phyloP scores from a whole-genome alignment of 1,140 invertebrate species.

The Goniozus legneri region DNA sequence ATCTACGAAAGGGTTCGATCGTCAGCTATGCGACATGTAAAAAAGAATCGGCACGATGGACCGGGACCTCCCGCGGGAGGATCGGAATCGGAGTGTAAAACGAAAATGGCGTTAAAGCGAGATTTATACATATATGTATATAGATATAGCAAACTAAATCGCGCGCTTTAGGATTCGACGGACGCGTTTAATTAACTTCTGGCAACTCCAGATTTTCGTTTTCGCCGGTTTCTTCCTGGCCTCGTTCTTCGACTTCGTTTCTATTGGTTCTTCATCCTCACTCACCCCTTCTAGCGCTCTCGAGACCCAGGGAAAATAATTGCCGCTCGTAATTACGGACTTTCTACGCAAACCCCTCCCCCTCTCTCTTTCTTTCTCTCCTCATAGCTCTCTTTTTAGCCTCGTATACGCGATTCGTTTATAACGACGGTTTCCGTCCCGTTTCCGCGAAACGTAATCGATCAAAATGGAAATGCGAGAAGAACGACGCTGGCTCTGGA shows the following conservation, averaged over 20 bases:
- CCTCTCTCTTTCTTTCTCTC: slow-evolving; percentile 7
- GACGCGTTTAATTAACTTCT: slow-evolving; percentile 41
- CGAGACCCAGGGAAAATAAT: slow-evolving; percentile 33
- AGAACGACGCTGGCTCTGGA: too few relatives aligned
- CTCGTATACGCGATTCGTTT: too few relatives aligned
- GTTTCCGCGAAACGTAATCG: too few relatives aligned
- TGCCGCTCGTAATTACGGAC: slow-evolving; percentile 35
- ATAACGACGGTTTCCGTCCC: too few relatives aligned
- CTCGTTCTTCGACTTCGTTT: neutral
- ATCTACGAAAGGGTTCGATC: too few relatives aligned
- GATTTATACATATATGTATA: slow-evolving; percentile 11
- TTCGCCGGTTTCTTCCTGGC: slow-evolving; percentile 7
- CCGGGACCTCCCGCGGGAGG: neutral
- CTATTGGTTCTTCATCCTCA: neutral
- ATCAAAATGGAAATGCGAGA: too few relatives aligned
- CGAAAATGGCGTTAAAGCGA: slow-evolving; percentile 13
- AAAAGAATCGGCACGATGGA: neutral
- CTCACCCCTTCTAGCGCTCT: slow-evolving; percentile 3
- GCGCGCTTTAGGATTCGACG: slow-evolving; percentile 14
- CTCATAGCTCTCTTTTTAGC: slow-evolving; percentile 8
- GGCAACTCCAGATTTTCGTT: slow-evolving; percentile 33
- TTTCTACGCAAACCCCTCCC: slow-evolving; percentile 15
- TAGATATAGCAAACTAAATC: slow-evolving; percentile 17
- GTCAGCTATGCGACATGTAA: neutral
- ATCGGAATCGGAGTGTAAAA: neutral